phyloP scores from a whole-genome alignment of 1,140 invertebrate genomes.

The Zaprionus africanus region DNA sequence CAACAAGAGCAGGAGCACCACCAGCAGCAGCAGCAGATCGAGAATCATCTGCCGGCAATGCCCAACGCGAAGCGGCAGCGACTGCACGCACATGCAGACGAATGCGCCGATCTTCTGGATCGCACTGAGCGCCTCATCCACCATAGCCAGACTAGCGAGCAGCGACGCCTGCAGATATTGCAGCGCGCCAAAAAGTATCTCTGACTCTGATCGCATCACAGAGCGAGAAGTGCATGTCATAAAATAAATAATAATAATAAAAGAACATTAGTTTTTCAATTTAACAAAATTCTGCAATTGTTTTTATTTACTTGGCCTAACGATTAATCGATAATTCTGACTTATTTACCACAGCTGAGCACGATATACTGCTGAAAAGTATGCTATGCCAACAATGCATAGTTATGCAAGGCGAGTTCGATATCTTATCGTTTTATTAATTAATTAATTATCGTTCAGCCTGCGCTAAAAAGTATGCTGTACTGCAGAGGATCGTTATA shows the following conservation, averaged over 20 bases:
- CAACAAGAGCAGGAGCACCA: neutral
- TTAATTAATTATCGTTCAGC: no score
- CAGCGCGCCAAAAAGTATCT: conserved; percentile 39
- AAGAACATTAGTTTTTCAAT: neutral
- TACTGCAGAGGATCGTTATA: neutral
- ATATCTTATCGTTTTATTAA: no score
- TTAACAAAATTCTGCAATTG: neutral
- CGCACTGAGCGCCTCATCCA: conserved; percentile 37
- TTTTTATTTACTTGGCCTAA: neutral
- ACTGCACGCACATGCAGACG: neutral
- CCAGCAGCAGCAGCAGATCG: neutral
- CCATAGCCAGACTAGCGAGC: conserved; percentile 6
- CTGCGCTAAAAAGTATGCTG: neutral
- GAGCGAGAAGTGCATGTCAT: neutral
- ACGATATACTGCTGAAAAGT: neutral
- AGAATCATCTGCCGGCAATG: conserved; percentile 9
- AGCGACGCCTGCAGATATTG: conserved; percentile 29
- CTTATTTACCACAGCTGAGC: neutral
- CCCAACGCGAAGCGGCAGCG: conserved; percentile 25
- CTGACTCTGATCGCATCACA: conserved; percentile 21
- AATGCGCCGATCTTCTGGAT: conserved; percentile 13
- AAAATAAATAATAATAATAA: neutral
- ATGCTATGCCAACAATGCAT: no score
- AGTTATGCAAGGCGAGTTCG: no score
- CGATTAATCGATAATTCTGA: neutral